Evolutionary conservation across 2,888 invertebrate species (phyloP).

Genomic region (Boloria selene): DNA sequence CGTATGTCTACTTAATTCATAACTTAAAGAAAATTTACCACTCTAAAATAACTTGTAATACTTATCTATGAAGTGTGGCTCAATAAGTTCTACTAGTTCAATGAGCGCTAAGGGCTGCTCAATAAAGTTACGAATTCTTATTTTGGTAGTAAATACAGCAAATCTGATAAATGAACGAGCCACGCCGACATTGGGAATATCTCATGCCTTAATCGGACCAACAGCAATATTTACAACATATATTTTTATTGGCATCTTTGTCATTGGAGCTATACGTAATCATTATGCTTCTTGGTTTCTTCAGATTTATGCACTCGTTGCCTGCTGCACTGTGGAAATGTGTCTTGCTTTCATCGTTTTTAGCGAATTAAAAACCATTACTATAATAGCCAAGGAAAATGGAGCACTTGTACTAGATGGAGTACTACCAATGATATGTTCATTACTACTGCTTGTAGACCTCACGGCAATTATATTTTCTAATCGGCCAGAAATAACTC

Average conservation of each 20-base stretch:
- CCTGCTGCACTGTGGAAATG: conserved; percentile 53
- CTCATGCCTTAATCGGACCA: conserved; percentile 61
- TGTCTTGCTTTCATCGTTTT: conserved; percentile 54
- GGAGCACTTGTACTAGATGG: conserved; percentile 57
- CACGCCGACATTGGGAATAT: conserved; percentile 51
- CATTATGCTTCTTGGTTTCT: conserved; percentile 55
- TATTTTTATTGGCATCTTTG: conserved; percentile 54
- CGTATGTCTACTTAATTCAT: no score
- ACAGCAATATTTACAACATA: conserved; percentile 58
- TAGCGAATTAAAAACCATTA: conserved; percentile 44
- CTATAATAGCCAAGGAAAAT: conserved; percentile 34
- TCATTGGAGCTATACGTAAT: conserved; percentile 45
- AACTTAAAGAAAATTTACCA: no score
- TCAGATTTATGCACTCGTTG: conserved; percentile 57
- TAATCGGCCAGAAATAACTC: conserved; percentile 43
- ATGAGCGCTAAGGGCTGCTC: conserved; percentile 57
- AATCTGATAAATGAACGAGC: conserved; percentile 63
- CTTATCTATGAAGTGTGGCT: conserved; percentile 48
- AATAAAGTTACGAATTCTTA: conserved; percentile 55
- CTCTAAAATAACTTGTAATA: background rate
- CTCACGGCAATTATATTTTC: conserved; percentile 56
- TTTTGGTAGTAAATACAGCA: conserved; percentile 61
- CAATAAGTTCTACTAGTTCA: conserved; percentile 44
- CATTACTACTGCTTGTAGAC: conserved; percentile 58
- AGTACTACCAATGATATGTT: conserved; percentile 60